Conservation (phyloP, 2,888 invertebrate species). For the Drosophila peninsularis region DNA sequence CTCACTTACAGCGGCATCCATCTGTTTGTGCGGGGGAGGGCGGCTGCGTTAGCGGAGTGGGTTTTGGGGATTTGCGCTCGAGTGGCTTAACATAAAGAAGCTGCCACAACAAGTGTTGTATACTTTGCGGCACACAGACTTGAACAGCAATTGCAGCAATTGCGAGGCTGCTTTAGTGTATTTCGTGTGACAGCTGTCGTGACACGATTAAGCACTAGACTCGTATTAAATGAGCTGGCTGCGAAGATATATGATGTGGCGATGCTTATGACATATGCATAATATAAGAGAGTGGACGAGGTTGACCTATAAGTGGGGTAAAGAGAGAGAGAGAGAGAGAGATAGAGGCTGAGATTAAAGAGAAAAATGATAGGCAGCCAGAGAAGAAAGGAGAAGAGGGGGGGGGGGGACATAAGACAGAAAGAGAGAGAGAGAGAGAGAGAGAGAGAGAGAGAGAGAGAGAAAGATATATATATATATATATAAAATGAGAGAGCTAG, state of each 20-base stretch:
- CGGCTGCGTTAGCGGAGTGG: neutral
- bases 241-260: neutral
- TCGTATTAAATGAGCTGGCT: neutral
- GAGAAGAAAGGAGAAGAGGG: neutral
- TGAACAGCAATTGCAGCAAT: slow-evolving; percentile 15
- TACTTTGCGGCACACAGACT: slow-evolving; percentile 40
- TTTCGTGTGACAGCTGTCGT: slow-evolving; percentile 8
- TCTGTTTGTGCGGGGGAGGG: slow-evolving; percentile 7
- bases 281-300: neutral
- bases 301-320: neutral
- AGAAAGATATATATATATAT: too few species aligned
- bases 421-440: neutral
- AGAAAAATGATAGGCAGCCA: neutral
- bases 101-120: slow-evolving; percentile 63
- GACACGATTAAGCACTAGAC: slow-evolving; percentile 7
- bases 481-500: neutral
- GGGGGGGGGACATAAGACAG: neutral
- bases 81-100: slow-evolving; percentile 59
- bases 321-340: too few species aligned
- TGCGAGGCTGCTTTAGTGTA: neutral
- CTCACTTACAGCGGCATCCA: slow-evolving; percentile 20
- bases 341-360: neutral
- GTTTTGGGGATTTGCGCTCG: slow-evolving; percentile 54
- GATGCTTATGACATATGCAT: neutral
- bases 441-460: neutral